phyloP scores from a whole-genome alignment of 2,113 vertebrate genomes.

The cat (Felis catus) region F.catus_Fca126_mat1.0 CM031420.1:144374001-144374500 shows the following conservation, averaged over 20 bases:
- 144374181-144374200: not conserved
- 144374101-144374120: conserved; percentile 59
- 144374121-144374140: conserved; percentile 50
- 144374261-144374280: not conserved
- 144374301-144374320: not conserved
- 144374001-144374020: conserved; percentile 37
- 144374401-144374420: not conserved
- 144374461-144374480: not conserved
- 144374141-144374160: conserved; percentile 35
- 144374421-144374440: not conserved
- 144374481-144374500: not conserved
- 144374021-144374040: conserved; percentile 51
- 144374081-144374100: conserved; percentile 50
- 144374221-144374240: not conserved
- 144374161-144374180: conserved; percentile 42
- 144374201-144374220: conserved; percentile 11
- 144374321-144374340: not conserved
- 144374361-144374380: not conserved
- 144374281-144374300: not conserved
- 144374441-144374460: not conserved
- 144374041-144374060: conserved; percentile 8
- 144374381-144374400: not conserved
- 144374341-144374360: not conserved
- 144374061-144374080: conserved; percentile 46
- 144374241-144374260: not conserved